Evolutionary conservation across 2,797 vertebrate species (phyloP), one percentile per base, ranked within the genome.

Genomic region (Hydrocynus forskahlii): DNA sequence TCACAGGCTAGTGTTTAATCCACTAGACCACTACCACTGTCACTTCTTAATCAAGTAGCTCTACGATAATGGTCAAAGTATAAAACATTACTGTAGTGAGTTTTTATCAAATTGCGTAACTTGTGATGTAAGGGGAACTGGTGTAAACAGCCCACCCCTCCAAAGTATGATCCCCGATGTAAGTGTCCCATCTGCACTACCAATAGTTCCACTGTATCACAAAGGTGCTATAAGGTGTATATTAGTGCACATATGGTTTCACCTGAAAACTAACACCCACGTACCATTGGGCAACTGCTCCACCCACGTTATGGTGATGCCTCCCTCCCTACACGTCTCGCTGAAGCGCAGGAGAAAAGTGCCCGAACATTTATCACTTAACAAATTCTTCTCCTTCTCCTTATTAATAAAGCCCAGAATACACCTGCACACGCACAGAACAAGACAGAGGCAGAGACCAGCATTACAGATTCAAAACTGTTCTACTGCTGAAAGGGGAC

Each of bases 341-440:
- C 97, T 99, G 93, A 99, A 99, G 19, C 97, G 84, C 76, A 99
- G 90, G 83, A 99, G 92, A 90, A 99, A 99, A 0, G 97, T 99
- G 0, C 97, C 97, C 0, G 95, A 94, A n/a, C 81, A 91, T 86
- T 95, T 96, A 71, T 95, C 94, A 55, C 93, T 96, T 52, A 99
- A 90, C 81, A 99, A 83, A 0, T 84, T 88, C 0, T 95, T 96
- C 80, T 98, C 97, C 16, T 92, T 89, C 75, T 97, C 97, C 85
- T 98, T 97, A 82, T 95, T 98, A 91, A 99, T 94, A 87, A 99
- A 99, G n/a, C 97, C 97, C 91, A 98, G 85, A 75, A 99, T 97
- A 81, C 91, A 96, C 75, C 97, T 99, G 92, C 17, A 25, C 19
- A n/a, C 45, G 29, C 9, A 12, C 29, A 66, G 6, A 17, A 8